Conservation (phyloP, 2,113 vertebrate genomes). For the Microcebus ravelobensis region DNA sequence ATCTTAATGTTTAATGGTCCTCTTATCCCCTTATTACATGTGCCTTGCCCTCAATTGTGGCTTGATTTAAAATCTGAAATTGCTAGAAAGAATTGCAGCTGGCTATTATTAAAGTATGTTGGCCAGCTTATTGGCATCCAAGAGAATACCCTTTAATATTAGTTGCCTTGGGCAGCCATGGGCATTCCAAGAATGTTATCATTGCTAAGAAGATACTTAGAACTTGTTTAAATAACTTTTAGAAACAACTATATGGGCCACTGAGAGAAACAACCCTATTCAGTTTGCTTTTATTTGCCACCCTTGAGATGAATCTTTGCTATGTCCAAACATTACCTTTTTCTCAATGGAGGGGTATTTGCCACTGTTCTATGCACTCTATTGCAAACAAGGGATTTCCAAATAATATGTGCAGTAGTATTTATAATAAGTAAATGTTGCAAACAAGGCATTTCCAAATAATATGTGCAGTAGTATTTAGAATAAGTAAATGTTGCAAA, state of each 20-base stretch:
- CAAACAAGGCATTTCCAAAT: constrained; percentile 1
- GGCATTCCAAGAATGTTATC: constrained; percentile 16
- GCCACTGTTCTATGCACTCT: background rate
- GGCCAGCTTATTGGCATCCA: constrained; percentile 14
- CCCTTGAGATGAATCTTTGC: background rate
- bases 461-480: background rate
- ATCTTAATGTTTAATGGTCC: background rate
- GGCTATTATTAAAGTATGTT: background rate
- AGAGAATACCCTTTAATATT: constrained; percentile 33
- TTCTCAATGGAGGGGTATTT: background rate
- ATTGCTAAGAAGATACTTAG: constrained; percentile 19
- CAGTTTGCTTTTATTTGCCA: background rate
- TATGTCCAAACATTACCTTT: constrained; percentile 8
- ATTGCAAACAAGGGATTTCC: background rate
- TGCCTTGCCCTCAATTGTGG: background rate
- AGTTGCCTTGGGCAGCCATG: constrained; percentile 21
- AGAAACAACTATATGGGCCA: background rate
- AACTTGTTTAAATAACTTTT: constrained; percentile 43
- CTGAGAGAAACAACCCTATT: background rate
- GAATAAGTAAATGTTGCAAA: background rate
- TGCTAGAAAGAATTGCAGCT: background rate
- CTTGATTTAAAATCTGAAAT: constrained; percentile 17
- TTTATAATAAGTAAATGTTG: background rate
- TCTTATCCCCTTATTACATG: background rate
- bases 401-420: background rate